Conservation (phyloP, 2,797 vertebrate species). For the Trichosurus vulpecula region DNA sequence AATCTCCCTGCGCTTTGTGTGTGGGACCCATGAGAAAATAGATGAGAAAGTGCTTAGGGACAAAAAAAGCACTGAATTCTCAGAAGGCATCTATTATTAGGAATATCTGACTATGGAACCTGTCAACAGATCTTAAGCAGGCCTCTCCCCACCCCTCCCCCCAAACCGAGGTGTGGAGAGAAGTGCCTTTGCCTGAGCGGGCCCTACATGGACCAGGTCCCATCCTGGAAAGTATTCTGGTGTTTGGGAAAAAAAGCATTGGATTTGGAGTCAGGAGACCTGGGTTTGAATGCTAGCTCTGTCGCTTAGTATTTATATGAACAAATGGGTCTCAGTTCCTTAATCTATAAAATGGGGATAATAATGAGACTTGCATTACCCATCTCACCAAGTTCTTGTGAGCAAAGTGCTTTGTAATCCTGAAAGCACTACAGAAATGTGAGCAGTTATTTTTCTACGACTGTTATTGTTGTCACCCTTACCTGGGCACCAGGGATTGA, state of each 20-base stretch:
- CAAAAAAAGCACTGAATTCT: not conserved
- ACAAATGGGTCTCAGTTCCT: not conserved
- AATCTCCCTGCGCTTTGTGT: not conserved
- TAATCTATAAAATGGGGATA: not conserved
- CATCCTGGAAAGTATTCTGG: not conserved
- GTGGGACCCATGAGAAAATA: not conserved
- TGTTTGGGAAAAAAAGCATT: not conserved
- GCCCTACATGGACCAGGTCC: not conserved
- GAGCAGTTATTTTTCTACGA: not conserved
- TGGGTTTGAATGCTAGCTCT: not conserved
- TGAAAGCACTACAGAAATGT: not conserved
- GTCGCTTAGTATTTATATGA: not conserved
- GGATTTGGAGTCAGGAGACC: not conserved
- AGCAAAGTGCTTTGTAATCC: not conserved
- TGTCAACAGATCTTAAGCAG: not conserved
- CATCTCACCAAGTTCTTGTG: rapidly evolving
- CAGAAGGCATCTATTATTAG: not conserved
- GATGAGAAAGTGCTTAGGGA: not conserved
- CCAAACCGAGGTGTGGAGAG: not conserved
- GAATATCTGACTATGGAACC: not conserved
- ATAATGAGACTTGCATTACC: rapidly evolving
- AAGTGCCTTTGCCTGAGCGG: not conserved
- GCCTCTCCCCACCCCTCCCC: not conserved
- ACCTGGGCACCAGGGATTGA: constrained; percentile 88
- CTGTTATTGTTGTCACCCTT: constrained; percentile 40